Evolutionary conservation across 2,797 vertebrate genomes (phyloP), one percentile per base, ranked within the genome.

Genomic region (Alca torda): DNA sequence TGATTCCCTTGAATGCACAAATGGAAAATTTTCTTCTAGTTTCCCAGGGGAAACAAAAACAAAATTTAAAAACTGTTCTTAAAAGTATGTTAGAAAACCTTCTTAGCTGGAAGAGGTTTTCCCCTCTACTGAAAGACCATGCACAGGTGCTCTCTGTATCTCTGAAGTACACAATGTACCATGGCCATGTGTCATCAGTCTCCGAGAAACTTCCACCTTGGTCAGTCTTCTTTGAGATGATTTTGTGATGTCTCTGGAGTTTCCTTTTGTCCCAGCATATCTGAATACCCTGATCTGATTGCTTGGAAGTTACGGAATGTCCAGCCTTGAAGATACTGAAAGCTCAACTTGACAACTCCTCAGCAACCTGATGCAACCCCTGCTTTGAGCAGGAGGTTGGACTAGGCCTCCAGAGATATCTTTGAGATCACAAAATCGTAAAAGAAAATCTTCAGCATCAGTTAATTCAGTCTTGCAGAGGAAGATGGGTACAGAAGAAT

Each of bases 191-290:
- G 54, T 63, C 48, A 25, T 57, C 57, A 16, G 93, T 39, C 51
- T 97, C 94, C 91, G 95, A 67, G 94, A 94, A 83, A 84, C 88
- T 96, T 90, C 51, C 16, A 18, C 19, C 23, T 2, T n/a, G 23
- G 4, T 13, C 23, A 41, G 54, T 56, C 41, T 41, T 35, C 31
- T 54, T 46, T 59, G n/a, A 57, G 25, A 81, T 56, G 39, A 48
- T 37, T 45, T 26, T 56, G 63, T 39, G 33, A 43, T 43, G 23
- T 54, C 8, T 33, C 65, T 87, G 65, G 75, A 63, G n/a, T 63
- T 94, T 70, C 24, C 7, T 63, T 82, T 54, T 51, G 19, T 88
- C 33, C 50, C 24, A 53, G 41, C 11, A 30, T 51, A 37, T 63
- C 41, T 54, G 56, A 86, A 56, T 45, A 48, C 8, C 24, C 33